These are phyloP conservation scores for Manduca sexta DNA, from an alignment of 1,140 invertebrate genomes.

Conservation along the genomic window DNA sequence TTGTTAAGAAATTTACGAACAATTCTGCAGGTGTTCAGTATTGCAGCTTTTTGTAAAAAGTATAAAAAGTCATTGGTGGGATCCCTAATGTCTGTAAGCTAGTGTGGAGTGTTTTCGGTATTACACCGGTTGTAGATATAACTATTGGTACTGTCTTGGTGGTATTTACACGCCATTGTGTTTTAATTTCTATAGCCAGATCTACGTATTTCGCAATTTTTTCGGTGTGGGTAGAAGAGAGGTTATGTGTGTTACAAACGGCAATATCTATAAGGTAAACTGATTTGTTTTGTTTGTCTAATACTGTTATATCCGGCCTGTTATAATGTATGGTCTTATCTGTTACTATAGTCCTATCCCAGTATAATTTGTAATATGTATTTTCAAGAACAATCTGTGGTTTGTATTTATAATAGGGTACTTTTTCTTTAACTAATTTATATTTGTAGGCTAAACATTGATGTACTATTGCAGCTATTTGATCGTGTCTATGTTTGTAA, in stretches of 20 bases:
- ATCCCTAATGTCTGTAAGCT: conserved; percentile 11
- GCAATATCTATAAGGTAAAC: conserved; percentile 17
- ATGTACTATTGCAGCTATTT: conserved; percentile 17
- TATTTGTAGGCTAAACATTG: conserved; percentile 11
- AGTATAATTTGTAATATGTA: conserved; percentile 6
- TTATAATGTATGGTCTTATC: conserved; percentile 15
- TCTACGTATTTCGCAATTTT: conserved; percentile 13
- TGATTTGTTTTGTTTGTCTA: conserved; percentile 4
- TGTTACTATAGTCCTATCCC: conserved; percentile 16
- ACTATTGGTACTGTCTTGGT: conserved; percentile 15
- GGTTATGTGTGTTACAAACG: neutral
- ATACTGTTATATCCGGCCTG: conserved; percentile 10
- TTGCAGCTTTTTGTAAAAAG: neutral
- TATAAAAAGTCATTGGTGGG: conserved; percentile 5
- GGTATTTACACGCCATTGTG: conserved; percentile 3
- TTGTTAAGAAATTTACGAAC: conserved; percentile 15
- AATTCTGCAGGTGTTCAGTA: conserved; percentile 21
- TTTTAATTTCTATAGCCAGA: conserved; percentile 12
- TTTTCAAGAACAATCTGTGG: conserved; percentile 5
- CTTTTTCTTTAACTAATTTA: conserved; percentile 6
- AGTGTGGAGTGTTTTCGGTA: conserved; percentile 12
- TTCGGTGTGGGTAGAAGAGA: conserved; percentile 2
- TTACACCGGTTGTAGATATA: conserved; percentile 17
- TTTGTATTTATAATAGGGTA: conserved; percentile 11
- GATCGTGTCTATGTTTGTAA: conserved; percentile 20